Percentiles rank a stretch among this genome's conserved stretches.
Evolutionary conservation across 2,797 vertebrate species (phyloP).

Genomic region (Tinamus major): DNA sequence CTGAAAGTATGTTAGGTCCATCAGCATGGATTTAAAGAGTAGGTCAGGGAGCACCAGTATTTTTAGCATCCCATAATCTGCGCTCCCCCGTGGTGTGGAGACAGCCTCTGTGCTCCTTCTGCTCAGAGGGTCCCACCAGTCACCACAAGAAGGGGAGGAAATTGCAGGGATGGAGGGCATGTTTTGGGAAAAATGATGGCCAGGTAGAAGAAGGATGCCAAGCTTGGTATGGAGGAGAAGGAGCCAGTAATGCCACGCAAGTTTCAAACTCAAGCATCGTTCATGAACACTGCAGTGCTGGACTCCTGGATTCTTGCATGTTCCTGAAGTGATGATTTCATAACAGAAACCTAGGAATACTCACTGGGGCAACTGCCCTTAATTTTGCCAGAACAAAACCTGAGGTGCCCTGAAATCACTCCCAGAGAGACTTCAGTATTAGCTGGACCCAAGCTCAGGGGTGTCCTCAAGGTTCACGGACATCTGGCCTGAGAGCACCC

Average conservation of each 20-base stretch:
- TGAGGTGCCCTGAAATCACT: neutral
- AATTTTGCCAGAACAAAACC: accelerated
- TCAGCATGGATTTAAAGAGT: neutral
- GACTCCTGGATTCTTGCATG: neutral
- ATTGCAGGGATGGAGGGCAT: neutral
- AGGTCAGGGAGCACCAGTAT: neutral
- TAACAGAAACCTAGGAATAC: neutral
- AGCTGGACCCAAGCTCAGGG: accelerated
- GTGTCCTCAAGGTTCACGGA: neutral
- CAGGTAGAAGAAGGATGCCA: neutral
- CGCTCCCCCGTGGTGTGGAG: accelerated
- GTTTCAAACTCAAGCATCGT: neutral
- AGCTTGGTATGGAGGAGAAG: neutral
- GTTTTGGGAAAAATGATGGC: neutral
- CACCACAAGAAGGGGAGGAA: neutral
- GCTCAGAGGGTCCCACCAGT: neutral
- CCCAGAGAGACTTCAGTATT: neutral
- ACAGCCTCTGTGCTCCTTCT: neutral
- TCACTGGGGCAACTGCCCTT: neutral
- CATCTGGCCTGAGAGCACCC: accelerated
- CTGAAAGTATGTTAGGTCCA: neutral
- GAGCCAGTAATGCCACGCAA: neutral
- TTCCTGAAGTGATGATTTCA: neutral
- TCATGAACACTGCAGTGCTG: neutral
- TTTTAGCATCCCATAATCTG: neutral